A percentile compares a stretch with the other conserved stretches of the same genome.
These are phyloP conservation scores for Dallia pectoralis DNA, from an alignment of 2,797 vertebrate species.

Conservation along the genomic window DNA sequence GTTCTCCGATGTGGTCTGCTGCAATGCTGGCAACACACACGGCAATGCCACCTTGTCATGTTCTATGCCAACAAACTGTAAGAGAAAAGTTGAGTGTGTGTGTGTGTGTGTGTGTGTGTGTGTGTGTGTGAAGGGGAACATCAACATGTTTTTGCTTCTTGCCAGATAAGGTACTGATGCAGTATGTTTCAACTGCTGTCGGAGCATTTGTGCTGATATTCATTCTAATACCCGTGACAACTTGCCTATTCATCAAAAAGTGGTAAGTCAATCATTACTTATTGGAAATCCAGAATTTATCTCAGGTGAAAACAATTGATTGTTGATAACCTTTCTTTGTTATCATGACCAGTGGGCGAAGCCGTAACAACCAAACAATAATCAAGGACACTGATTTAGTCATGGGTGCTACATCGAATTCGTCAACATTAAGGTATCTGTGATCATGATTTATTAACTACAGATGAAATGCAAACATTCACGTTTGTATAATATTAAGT, in stretches of 20 bases:
- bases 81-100: constrained; percentile 6
- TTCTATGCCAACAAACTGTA: constrained; percentile 45
- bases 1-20: constrained; percentile 44
- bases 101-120: too few species aligned
- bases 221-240: constrained; percentile 35
- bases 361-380: not conserved
- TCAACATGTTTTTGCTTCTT: constrained; percentile 30
- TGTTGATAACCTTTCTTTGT: not conserved
- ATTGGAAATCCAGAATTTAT: not conserved
- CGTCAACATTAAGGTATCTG: constrained; percentile 33
- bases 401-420: constrained; percentile 4
- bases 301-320: not conserved
- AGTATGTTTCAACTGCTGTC: constrained; percentile 30
- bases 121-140: too few species aligned
- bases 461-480: not conserved
- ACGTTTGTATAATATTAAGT: not conserved
- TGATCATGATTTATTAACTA: not conserved
- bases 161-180: constrained; percentile 42
- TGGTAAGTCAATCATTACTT: constrained; percentile 48
- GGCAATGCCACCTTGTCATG: constrained; percentile 46
- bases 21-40: constrained; percentile 60
- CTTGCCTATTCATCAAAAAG: constrained; percentile 37
- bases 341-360: constrained; percentile 36
- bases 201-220: constrained; percentile 37
- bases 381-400: not conserved